Evolutionary conservation across 2,888 invertebrate genomes (phyloP).

Genomic region (Siphlonurus alternatus): DNA sequence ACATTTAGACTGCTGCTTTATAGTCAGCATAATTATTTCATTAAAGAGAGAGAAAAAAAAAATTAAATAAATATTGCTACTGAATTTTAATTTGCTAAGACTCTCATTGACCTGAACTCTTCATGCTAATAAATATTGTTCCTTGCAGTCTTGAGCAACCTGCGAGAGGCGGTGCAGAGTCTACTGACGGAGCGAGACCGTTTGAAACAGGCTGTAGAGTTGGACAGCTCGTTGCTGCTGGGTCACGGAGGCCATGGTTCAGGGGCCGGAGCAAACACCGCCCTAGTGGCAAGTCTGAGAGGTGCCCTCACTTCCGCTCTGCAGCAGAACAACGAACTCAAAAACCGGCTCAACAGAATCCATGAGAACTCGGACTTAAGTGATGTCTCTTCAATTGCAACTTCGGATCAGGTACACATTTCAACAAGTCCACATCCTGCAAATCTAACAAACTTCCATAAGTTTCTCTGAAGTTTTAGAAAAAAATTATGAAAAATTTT

Average conservation of each 20-base stretch:
- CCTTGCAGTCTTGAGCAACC: constrained; percentile 29
- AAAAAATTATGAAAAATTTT: not conserved
- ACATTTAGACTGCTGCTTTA: too few relatives aligned
- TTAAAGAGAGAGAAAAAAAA: too few relatives aligned
- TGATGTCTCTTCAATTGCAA: constrained; percentile 38
- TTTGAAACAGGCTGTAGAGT: constrained; percentile 41
- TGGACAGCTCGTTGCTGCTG: constrained; percentile 23
- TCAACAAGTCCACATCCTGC: too few relatives aligned
- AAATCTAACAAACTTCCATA: too few relatives aligned
- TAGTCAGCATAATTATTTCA: too few relatives aligned
- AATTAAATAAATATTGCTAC: too few relatives aligned
- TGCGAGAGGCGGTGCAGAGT: constrained; percentile 30
- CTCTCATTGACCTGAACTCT: too few relatives aligned
- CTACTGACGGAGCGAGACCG: constrained; percentile 38
- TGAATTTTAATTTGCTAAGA: too few relatives aligned
- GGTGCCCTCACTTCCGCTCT: constrained; percentile 45
- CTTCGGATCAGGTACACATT: constrained; percentile 34
- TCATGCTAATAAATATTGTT: too few relatives aligned
- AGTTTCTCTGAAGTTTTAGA: constrained; percentile 7
- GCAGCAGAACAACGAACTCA: constrained; percentile 58
- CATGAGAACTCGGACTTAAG: constrained; percentile 45
- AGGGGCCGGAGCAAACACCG: constrained; percentile 25
- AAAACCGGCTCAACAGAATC: constrained; percentile 37
- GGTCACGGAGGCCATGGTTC: constrained; percentile 14
- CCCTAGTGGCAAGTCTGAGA: constrained; percentile 35